phyloP scores from a whole-genome alignment of 2,113 vertebrate genomes.

The Noturus placidus region DNA sequence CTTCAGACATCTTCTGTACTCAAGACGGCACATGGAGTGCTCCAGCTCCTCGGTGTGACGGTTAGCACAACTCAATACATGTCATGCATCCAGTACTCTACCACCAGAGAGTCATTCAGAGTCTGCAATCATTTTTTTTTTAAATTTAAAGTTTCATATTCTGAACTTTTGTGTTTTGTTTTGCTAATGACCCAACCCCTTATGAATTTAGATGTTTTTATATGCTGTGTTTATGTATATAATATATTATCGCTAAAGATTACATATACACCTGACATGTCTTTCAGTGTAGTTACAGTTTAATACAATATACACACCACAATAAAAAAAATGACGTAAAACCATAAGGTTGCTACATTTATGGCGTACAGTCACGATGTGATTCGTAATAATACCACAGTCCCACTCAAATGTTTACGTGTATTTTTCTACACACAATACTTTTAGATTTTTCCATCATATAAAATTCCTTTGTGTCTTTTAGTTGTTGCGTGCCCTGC shows the following conservation, averaged over 20 bases:
- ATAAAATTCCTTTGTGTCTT: neutral
- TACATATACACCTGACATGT: too few relatives aligned
- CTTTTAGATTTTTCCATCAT: neutral
- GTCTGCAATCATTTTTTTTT: neutral
- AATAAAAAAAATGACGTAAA: too few relatives aligned
- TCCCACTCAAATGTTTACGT: too few relatives aligned
- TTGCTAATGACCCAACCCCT: neutral
- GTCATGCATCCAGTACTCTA: neutral
- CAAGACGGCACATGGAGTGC: conserved; percentile 66
- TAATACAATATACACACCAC: too few relatives aligned
- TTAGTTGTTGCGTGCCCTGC: conserved; percentile 14
- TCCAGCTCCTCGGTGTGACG: conserved; percentile 64
- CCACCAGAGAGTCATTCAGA: neutral
- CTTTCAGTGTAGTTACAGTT: too few relatives aligned
- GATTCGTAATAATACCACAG: too few relatives aligned
- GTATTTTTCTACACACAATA: neutral
- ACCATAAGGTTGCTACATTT: too few relatives aligned
- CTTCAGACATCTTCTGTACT: conserved; percentile 62
- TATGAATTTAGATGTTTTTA: neutral
- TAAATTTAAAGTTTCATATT: neutral
- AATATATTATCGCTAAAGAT: too few relatives aligned
- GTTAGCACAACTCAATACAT: conserved; percentile 45
- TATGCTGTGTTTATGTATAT: too few relatives aligned
- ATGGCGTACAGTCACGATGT: too few relatives aligned
- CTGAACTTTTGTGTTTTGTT: neutral